Percentiles rank a stretch among this genome's conserved stretches.
Evolutionary conservation across 1,140 invertebrate species (phyloP).

Genomic region (Campoletis sonorensis): DNA sequence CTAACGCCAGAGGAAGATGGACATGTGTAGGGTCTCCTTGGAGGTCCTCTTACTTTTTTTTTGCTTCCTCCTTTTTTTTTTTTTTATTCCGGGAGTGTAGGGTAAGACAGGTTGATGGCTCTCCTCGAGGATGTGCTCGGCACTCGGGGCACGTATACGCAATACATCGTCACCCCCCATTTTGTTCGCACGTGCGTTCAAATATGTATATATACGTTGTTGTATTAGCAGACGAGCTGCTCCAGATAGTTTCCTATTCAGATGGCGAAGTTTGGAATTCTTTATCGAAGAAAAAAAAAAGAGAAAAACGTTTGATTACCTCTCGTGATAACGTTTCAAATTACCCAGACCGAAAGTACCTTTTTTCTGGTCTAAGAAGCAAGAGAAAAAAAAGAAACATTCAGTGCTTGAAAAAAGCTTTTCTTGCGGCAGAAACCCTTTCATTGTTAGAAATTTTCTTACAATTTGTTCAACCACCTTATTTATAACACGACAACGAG

Average conservation of each 20-base stretch:
- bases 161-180: slow-evolving; percentile 55
- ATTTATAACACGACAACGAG: background rate
- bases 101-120: slow-evolving; percentile 48
- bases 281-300: background rate
- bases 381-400: background rate
- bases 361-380: too few relatives aligned
- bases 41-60: slow-evolving; percentile 10
- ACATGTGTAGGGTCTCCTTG: slow-evolving; percentile 12
- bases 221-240: slow-evolving; percentile 26
- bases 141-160: slow-evolving; percentile 62
- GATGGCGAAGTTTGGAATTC: background rate
- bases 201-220: slow-evolving; percentile 37
- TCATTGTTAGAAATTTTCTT: too few relatives aligned
- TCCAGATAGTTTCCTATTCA: slow-evolving; percentile 3
- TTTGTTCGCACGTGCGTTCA: slow-evolving; percentile 11
- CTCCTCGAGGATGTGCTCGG: slow-evolving; percentile 55
- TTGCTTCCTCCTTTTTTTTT: slow-evolving; percentile 45
- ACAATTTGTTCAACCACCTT: too few relatives aligned
- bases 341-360: too few relatives aligned
- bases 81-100: slow-evolving; percentile 52
- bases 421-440: too few relatives aligned
- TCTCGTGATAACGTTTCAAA: background rate
- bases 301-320: background rate
- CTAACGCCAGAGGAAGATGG: background rate
- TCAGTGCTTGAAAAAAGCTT: background rate